phyloP scores from a whole-genome alignment of 2,113 vertebrate species.

The Propithecus coquereli region DNA sequence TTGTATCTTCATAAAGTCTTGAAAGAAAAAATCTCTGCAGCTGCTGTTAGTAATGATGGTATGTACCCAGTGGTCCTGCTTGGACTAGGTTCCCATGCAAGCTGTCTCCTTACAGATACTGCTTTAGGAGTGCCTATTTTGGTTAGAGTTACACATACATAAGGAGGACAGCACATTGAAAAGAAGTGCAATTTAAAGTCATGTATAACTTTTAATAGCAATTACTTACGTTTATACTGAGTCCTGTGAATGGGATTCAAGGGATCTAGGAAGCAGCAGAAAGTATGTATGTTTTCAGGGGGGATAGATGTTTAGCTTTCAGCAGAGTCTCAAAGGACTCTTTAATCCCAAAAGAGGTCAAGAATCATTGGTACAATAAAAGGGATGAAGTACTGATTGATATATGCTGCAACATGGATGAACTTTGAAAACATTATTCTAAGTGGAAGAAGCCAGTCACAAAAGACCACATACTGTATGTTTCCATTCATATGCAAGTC shows the following conservation, averaged over 20 bases:
- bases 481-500: neutral
- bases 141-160: neutral
- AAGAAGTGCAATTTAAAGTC: neutral
- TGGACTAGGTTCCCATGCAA: neutral
- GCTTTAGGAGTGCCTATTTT: neutral
- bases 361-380: neutral
- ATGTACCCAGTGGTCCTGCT: neutral
- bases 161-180: neutral
- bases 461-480: neutral
- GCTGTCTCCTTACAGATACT: neutral
- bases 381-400: neutral
- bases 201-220: neutral
- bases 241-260: neutral
- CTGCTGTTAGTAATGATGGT: neutral
- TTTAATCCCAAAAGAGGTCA: neutral
- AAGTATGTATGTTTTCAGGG: neutral
- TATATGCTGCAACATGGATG: neutral
- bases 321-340: neutral
- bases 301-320: neutral
- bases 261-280: neutral
- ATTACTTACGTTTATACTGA: neutral
- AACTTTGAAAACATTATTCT: neutral
- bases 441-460: neutral
- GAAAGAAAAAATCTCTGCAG: neutral
- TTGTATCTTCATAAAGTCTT: slow-evolving; percentile 3